Evolutionary conservation across 2,113 vertebrate genomes (phyloP), one percentile per base, ranked within the genome.

Genomic region (Tylochromis polylepis): DNA sequence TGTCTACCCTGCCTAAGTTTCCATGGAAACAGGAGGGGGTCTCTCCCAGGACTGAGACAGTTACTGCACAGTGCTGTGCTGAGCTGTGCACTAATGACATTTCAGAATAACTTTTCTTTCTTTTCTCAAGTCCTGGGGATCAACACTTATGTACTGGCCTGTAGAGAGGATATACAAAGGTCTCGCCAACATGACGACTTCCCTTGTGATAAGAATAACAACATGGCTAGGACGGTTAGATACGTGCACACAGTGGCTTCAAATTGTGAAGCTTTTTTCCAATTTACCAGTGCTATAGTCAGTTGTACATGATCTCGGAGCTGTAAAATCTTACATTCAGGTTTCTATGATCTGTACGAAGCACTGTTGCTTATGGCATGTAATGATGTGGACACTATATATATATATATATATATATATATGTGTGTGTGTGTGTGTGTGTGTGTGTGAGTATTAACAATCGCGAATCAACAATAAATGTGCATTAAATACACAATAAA

Each of bases 1-100:
- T 84, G 86, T 91, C 93, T 94, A 85, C 94, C 91, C 94, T 91
- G 91, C 88, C 91, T 92, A 93, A 82, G 95, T 96, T 96, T 93
- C 96, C 95, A 96, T 96, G 95, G 95, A 93, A 96, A 96, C 96
- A 94, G 85, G 93, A 95, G 93, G 90, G 91, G 91, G 93, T 95
- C 90, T 95, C 92, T 92, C 94, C 86, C 88, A 93, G 92, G 94
- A 91, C 90, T 85, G 83, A 95, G 93, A 92, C 90, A 90, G 93
- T 93, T 90, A 80, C 93, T 94, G 91, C 93, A 88, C 91, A 82
- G 89, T 83, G 88, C 92, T 89, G 87, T 92, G 90, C 92, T 93
- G 91, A 95, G 92, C 91, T 90, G 80, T 90, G 87, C 88, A 87
- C 92, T 94, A 94, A 95, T 94, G 94, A 95, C 94, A 95, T 95